Evolutionary conservation across 2,797 vertebrate species (phyloP).

Genomic region (Etheostoma perlongum): DNA sequence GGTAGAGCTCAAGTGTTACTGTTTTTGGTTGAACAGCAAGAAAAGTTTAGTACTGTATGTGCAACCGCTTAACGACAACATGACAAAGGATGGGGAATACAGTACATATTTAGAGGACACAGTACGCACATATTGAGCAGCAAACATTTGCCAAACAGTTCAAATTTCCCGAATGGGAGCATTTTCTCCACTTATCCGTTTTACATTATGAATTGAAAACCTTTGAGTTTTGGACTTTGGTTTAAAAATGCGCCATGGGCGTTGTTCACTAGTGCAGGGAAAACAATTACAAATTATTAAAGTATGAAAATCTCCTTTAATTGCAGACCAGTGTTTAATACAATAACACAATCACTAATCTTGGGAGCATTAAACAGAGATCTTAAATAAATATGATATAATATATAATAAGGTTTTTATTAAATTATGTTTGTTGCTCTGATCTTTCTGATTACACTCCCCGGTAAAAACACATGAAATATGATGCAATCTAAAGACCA

Average conservation of each 20-base stretch:
- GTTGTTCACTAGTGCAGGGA: background rate
- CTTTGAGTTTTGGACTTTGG: background rate
- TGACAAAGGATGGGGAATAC: background rate
- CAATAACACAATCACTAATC: background rate
- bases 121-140: background rate
- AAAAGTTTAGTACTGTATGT: background rate
- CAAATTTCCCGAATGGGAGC: background rate
- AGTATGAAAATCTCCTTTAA: background rate
- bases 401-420: background rate
- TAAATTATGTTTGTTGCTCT: background rate
- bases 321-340: background rate
- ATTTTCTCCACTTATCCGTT: background rate
- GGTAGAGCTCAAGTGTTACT: background rate
- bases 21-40: background rate
- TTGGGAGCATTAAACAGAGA: background rate
- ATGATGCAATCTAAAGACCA: constrained; percentile 21
- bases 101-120: background rate
- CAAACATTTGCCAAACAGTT: background rate
- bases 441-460: constrained; percentile 6
- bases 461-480: constrained; percentile 16
- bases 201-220: background rate
- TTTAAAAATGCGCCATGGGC: background rate
- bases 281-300: background rate
- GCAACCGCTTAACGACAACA: background rate
- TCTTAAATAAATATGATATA: background rate